These are phyloP conservation scores for Lasioglossum baleicum DNA, from an alignment of 1,140 invertebrate genomes.

Conservation along the genomic window DNA sequence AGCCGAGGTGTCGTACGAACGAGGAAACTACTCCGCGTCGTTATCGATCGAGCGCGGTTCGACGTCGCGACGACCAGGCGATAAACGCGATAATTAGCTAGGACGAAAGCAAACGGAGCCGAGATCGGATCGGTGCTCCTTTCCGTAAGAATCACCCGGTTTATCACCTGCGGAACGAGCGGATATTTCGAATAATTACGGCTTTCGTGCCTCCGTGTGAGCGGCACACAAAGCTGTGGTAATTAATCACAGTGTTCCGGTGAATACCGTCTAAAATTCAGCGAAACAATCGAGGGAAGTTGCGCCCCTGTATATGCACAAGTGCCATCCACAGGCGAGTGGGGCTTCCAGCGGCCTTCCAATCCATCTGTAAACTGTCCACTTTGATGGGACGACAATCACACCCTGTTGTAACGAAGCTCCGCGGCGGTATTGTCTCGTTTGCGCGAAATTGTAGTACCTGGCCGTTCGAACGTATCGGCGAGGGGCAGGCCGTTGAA, in stretches of 20 bases:
- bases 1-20: no score
- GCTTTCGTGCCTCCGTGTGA: background rate
- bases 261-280: constrained; percentile 47
- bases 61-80: no score
- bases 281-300: constrained; percentile 47
- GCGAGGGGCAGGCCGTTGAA: constrained; percentile 46
- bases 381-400: constrained; percentile 79
- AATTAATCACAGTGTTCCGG: constrained; percentile 42
- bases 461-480: constrained; percentile 69
- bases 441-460: constrained; percentile 72
- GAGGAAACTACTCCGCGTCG: no score
- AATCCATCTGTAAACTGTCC: constrained; percentile 79
- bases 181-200: constrained; percentile 38
- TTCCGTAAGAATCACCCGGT: no score
- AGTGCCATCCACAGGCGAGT: constrained; percentile 47
- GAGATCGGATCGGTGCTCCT: no score
- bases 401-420: constrained; percentile 76
- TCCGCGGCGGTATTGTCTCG: constrained; percentile 72
- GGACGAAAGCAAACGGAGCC: no score
- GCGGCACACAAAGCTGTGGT: constrained; percentile 36
- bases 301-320: constrained; percentile 48
- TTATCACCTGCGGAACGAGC: no score
- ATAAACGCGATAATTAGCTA: no score
- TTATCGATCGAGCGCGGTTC: no score
- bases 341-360: constrained; percentile 59